Evolutionary conservation across 2,113 vertebrate genomes (phyloP).

Genomic region (Platysteira castanea): DNA sequence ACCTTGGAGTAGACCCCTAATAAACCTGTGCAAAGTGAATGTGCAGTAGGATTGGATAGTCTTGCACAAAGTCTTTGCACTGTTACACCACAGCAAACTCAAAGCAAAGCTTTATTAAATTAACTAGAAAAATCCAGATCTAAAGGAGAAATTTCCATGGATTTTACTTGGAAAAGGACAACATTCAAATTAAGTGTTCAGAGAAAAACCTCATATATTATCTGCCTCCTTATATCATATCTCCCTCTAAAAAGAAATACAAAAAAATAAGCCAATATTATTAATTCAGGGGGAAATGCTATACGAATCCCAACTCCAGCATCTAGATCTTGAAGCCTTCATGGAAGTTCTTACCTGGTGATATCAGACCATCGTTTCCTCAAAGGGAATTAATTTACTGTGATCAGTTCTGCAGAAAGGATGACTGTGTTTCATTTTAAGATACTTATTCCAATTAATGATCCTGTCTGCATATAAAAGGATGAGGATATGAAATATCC

Average conservation of each 20-base stretch:
- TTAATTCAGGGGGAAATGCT: not conserved
- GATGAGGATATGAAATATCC: accelerated
- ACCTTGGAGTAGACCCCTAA: not conserved
- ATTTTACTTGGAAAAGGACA: not conserved
- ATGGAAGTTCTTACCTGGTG: not conserved
- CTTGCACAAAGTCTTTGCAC: not conserved
- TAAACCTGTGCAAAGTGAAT: not conserved
- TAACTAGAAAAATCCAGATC: not conserved
- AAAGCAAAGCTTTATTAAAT: not conserved
- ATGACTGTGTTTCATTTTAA: not conserved
- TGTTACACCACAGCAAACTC: not conserved
- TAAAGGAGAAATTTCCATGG: not conserved
- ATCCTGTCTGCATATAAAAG: not conserved
- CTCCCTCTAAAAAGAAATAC: not conserved
- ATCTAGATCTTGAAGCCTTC: not conserved
- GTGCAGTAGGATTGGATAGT: not conserved
- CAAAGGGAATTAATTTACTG: not conserved
- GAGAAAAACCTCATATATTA: not conserved
- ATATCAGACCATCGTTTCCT: not conserved
- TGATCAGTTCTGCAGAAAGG: not conserved
- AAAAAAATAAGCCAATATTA: not conserved
- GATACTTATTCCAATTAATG: not conserved
- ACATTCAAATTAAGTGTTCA: not conserved
- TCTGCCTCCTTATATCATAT: not conserved
- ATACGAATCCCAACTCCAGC: not conserved